Evolutionary conservation across 2,888 invertebrate species (phyloP).

Genomic region (Argyresthia goedartella): DNA sequence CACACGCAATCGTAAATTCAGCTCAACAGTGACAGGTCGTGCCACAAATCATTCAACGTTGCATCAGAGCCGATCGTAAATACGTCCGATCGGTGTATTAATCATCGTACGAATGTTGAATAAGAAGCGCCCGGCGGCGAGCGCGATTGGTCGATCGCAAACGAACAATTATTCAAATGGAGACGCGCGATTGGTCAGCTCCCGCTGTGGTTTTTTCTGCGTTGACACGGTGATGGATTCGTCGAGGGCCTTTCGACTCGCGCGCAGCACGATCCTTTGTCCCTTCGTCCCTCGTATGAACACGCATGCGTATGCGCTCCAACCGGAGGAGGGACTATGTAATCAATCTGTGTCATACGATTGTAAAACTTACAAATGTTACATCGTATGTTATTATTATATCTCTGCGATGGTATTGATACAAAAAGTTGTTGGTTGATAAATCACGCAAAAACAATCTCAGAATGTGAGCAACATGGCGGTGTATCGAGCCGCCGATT

Average conservation of each 20-base stretch:
- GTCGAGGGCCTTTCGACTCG: conserved; percentile 51
- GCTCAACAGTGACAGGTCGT: conserved; percentile 35
- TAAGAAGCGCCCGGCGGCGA: conserved; percentile 46
- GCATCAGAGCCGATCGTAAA: conserved; percentile 50
- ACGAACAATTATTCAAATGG: conserved; percentile 67
- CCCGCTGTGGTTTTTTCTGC: conserved; percentile 44
- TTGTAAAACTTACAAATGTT: background rate
- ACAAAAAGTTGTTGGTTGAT: background rate
- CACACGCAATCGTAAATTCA: conserved; percentile 57
- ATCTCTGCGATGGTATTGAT: background rate
- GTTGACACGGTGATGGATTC: conserved; percentile 62
- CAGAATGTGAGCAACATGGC: background rate
- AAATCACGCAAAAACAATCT: background rate
- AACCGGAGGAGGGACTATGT: background rate
- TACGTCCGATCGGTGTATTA: conserved; percentile 50
- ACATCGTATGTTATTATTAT: background rate
- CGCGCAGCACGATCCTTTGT: conserved; percentile 30
- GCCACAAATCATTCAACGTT: conserved; percentile 63
- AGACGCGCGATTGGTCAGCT: conserved; percentile 45
- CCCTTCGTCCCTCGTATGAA: background rate
- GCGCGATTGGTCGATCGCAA: conserved; percentile 51
- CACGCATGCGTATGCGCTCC: background rate
- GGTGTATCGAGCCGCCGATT: background rate
- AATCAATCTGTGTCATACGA: conserved; percentile 5
- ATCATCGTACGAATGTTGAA: conserved; percentile 51